Evolutionary conservation across 2,797 vertebrate genomes (phyloP), one percentile per base, ranked within the genome.

Genomic region (Pipistrellus kuhlii): DNA sequence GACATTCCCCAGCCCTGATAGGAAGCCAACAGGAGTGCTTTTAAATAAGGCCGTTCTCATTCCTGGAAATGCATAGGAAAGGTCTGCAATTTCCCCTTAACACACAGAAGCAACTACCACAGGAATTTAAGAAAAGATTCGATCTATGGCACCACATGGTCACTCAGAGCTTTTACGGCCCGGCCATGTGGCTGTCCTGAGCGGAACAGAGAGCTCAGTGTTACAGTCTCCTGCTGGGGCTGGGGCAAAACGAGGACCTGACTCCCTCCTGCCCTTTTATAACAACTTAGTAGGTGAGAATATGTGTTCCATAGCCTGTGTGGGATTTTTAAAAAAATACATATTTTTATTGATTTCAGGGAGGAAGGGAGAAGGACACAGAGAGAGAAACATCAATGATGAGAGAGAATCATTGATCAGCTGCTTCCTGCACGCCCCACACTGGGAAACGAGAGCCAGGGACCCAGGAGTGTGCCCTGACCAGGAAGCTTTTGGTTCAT

Each of bases 191-290:
- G n/a, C 53, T 85, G 6, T 71, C 68, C 86, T 85, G 73, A 90
- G 23, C 25, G 92, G 57, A 90, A 55, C 51, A 72, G 73, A 91
- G 46, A 66, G 15, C 78, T 88, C 68, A 90, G 32, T 82, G 88
- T 8, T 84, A n/a, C 91, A 76, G 87, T 89, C 1, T 85, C 59
- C 77, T 94, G 57, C 83, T 25, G 75, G 53, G n/a, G 62, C 1
- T 23, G 51, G 18, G 84, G 44, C 55, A 76, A 88, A 38, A 62
- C 15, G 11, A 72, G 6, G 66, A 80, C 10, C 11, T 62, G 10
- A 72, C 68, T 82, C 91, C 77, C 48, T 91, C 72, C 64, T 71
- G 77, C 11, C 6, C 17, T 83, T 91, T 66, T 30, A 5, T 46
- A 89, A 59, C 30, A 91, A 78, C 4, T 46, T 69, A 38, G 35